phyloP scores from a whole-genome alignment of 1,140 invertebrate species.

The Papilio polytes region DNA sequence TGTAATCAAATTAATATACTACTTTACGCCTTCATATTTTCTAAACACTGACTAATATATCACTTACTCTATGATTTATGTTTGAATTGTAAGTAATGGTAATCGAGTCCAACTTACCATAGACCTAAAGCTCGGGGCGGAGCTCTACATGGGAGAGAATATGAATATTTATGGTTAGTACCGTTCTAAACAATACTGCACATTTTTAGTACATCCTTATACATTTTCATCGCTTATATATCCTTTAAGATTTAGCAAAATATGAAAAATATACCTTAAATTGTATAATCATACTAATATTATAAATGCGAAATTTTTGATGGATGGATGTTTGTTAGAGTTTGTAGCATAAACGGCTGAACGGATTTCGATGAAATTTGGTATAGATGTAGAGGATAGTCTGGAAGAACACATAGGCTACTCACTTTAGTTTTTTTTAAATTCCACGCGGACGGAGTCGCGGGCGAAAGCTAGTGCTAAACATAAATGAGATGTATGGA shows the following conservation, averaged over 20 bases:
- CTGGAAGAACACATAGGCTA: no score
- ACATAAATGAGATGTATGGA: no score
- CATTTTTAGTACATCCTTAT: neutral
- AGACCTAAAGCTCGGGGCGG: constrained; percentile 11
- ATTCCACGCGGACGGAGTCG: no score
- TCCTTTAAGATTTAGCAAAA: neutral
- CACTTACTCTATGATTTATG: constrained; percentile 7
- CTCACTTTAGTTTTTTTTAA: no score
- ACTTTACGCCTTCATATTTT: constrained; percentile 1
- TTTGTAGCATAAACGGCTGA: no score
- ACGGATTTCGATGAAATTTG: no score
- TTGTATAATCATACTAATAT: no score
- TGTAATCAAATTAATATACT: neutral
- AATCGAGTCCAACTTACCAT: constrained; percentile 21
- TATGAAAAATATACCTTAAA: neutral
- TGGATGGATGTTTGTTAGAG: no score
- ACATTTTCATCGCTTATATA: neutral
- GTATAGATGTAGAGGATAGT: no score
- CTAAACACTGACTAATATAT: constrained; percentile 7
- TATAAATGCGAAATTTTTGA: no score
- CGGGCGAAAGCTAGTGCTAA: no score
- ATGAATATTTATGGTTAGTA: constrained; percentile 6
- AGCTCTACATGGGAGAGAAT: constrained; percentile 17
- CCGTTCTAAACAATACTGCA: neutral
- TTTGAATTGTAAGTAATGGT: constrained; percentile 8